Base-by-base conservation (phyloP, 2,113 vertebrate species). In the Bubo bubo region DNA sequence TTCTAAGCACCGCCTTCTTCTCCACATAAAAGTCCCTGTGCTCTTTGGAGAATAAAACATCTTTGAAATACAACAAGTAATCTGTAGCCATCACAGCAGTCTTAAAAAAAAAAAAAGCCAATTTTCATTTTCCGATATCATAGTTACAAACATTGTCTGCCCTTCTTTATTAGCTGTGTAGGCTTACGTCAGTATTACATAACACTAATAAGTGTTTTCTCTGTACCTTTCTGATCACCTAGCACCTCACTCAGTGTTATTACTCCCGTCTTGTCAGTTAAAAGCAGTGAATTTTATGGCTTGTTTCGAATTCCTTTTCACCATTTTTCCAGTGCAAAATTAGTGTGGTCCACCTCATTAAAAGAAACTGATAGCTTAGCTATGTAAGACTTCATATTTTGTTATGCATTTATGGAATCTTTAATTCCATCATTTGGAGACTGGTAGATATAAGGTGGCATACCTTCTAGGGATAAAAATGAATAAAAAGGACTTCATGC, bases 1-100 rank as follows among this genome's bases (percentile, higher is more conserved):
- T 76, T 85, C 81, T 55, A 58, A 93, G 83, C 62, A 71, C 23
- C 52, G 32, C 59, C 67, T 75, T 95, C 85, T 93, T 70, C 84
- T 55, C 37, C 63, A 71, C 73, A 86, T 67, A 50, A 88, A 94
- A 82, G 43, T 14, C 67, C 67, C 62, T 5, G 35, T 35, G 68
- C 64, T 91, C 72, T 86, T 64, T 39, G 49, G 74, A 90, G 77
- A 79, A 39, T 7, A 72, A 86, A 93, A 72, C 0, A 0, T 5
- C 94, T 91, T 68, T 90, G 95, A 95, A 90, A 89, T 30, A 37
- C 70, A 95, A 56, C 79, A 94, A 94, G 63, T 47, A 50, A 90
- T 86, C 49, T 64, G 58, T 17, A 62, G 72, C 70, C 67, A 50
- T 27, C 87, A 41, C n/a, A 81, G 84, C 56, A 84, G 79, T 83